phyloP scores from a whole-genome alignment of 1,140 invertebrate genomes.

The Ceratitis capitata region DNA sequence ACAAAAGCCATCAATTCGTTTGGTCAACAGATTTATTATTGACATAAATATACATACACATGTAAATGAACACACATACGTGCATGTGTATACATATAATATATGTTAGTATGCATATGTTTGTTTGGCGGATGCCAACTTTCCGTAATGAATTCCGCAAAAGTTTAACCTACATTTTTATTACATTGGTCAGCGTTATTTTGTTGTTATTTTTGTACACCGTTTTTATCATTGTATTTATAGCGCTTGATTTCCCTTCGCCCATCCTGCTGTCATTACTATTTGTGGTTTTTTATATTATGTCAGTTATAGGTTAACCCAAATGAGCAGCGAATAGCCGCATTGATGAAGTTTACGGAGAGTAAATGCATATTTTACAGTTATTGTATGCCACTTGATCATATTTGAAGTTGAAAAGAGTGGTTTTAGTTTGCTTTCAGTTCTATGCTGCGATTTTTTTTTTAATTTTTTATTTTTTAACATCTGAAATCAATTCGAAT shows the following conservation, averaged over 20 bases:
- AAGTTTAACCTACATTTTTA: conserved; percentile 22
- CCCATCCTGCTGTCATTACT: neutral
- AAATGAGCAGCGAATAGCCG: neutral
- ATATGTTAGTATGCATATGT: neutral
- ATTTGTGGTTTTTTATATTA: neutral
- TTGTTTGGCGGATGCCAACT: neutral
- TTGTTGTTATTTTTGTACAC: no score
- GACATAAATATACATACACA: neutral
- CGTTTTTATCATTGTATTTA: neutral
- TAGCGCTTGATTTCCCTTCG: neutral
- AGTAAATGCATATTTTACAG: no score
- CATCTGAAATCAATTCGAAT: no score
- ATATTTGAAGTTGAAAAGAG: no score
- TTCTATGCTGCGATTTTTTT: no score
- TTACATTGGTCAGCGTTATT: conserved; percentile 28
- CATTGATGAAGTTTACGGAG: no score
- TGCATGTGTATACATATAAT: neutral
- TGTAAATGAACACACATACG: neutral
- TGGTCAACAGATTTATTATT: no score
- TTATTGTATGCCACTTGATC: no score
- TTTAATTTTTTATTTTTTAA: no score
- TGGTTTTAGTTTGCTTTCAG: no score
- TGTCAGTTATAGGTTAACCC: neutral
- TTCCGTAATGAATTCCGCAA: neutral
- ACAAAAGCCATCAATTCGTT: neutral